phyloP scores from a whole-genome alignment of 2,113 vertebrate species.

The Sarotherodon lohbergeri region DNA sequence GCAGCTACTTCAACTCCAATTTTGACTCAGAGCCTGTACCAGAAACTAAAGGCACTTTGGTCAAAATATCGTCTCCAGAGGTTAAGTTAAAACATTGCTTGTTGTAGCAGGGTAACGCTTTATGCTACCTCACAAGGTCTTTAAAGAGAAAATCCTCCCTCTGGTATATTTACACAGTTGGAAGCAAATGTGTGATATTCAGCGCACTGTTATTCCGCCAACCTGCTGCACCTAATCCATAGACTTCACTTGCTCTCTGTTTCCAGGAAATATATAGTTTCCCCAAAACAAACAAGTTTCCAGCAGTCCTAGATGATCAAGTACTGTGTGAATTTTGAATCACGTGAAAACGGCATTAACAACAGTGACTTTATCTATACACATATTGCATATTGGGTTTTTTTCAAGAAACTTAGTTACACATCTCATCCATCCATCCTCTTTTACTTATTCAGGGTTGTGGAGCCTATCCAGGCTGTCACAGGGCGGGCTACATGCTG shows the following conservation, averaged over 20 bases:
- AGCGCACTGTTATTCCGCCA: not conserved
- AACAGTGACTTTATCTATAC: not conserved
- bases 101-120: not conserved
- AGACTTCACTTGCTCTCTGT: not conserved
- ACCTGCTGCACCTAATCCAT: not conserved
- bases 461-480: not conserved
- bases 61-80: constrained; percentile 36
- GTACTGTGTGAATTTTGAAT: not conserved
- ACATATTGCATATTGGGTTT: not conserved
- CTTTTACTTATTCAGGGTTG: not conserved
- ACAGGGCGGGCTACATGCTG: not conserved
- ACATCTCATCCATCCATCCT: not conserved
- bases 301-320: not conserved
- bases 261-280: not conserved
- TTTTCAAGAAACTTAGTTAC: not conserved
- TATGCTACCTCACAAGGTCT: constrained; percentile 7
- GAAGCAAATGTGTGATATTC: constrained; percentile 3
- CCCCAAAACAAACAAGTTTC: not conserved
- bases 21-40: not conserved
- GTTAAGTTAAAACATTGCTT: constrained; percentile 20
- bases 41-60: constrained; percentile 27
- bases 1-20: constrained; percentile 56
- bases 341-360: not conserved
- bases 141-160: constrained; percentile 11
- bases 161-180: constrained; percentile 4